These are phyloP conservation scores for Fragum whitleyi DNA, from an alignment of 2,888 invertebrate species.

Conservation along the genomic window DNA sequence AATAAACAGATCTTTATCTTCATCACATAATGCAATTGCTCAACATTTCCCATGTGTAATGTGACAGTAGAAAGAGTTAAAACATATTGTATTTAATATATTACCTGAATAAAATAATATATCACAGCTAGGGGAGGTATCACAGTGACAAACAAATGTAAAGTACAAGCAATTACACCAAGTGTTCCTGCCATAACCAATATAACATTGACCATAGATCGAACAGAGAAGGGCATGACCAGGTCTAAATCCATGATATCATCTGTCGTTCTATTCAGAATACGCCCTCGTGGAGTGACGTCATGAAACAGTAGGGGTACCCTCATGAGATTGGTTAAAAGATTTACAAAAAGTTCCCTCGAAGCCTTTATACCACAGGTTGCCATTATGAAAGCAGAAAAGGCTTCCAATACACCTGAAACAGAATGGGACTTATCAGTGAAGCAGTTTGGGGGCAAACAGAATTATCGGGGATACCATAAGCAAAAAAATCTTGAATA, in stretches of 20 bases:
- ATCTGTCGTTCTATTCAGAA: slow-evolving; percentile 84
- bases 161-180: slow-evolving; percentile 71
- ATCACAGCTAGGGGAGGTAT: slow-evolving; percentile 73
- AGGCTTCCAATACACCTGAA: slow-evolving; percentile 76
- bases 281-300: slow-evolving; percentile 85
- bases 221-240: slow-evolving; percentile 80
- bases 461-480: neutral
- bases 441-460: neutral
- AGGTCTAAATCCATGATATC: slow-evolving; percentile 80
- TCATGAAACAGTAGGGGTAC: slow-evolving; percentile 77
- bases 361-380: slow-evolving; percentile 85
- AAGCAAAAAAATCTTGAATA: too few species aligned
- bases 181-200: slow-evolving; percentile 67
- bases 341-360: slow-evolving; percentile 78
- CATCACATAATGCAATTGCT: too few species aligned
- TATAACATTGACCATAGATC: slow-evolving; percentile 80
- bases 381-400: slow-evolving; percentile 79
- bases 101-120: slow-evolving; percentile 81
- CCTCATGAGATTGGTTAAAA: slow-evolving; percentile 82
- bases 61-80: too few species aligned
- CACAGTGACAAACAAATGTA: slow-evolving; percentile 70
- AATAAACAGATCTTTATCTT: too few species aligned
- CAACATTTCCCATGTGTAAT: too few species aligned
- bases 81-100: too few species aligned
- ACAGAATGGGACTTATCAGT: slow-evolving; percentile 30